phyloP scores from a whole-genome alignment of 2,113 vertebrate genomes.

The Ivindomyrus marchei region DNA sequence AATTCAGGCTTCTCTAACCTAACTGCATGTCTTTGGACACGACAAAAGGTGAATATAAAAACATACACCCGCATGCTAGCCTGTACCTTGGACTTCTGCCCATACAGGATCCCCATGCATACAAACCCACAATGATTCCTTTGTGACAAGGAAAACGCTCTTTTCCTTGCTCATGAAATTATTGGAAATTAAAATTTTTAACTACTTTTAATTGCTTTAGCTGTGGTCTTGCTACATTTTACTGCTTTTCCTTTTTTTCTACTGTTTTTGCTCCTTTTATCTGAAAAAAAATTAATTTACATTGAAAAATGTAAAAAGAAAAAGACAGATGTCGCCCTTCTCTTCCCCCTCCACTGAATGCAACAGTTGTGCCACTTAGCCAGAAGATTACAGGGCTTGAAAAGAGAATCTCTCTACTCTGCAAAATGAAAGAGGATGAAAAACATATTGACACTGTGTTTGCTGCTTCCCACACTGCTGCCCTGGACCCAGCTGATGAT shows the following conservation, averaged over 20 bases:
- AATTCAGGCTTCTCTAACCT: neutral
- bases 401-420: neutral
- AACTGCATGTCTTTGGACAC: neutral
- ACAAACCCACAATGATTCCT: neutral
- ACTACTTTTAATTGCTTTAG: neutral
- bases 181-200: neutral
- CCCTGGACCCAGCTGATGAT: too few relatives aligned
- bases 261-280: neutral
- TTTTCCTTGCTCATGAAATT: neutral
- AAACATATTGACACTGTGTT: neutral
- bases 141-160: neutral
- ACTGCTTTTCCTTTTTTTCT: neutral
- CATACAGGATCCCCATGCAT: neutral
- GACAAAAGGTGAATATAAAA: neutral
- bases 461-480: neutral
- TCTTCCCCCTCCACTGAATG: neutral
- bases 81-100: neutral
- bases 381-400: neutral
- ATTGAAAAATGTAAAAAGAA: neutral
- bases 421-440: neutral
- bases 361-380: neutral
- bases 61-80: neutral
- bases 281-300: neutral
- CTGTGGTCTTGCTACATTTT: neutral
- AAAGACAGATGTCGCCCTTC: neutral